Evolutionary conservation across 2,797 vertebrate species (phyloP).

Genomic region (Streptopelia turtur): DNA sequence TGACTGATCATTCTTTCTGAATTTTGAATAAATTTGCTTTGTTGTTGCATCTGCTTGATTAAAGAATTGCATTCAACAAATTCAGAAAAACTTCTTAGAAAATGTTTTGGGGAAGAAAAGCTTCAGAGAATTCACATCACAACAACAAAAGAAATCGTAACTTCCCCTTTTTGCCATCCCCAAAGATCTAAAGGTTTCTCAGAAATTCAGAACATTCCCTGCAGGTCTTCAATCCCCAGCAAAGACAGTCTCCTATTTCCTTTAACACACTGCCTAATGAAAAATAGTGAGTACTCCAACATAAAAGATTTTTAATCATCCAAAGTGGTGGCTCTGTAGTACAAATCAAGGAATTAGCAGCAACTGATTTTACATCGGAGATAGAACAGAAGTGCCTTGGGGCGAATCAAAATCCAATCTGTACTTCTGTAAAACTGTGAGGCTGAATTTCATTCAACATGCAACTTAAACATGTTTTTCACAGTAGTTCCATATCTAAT

Average conservation of each 20-base stretch:
- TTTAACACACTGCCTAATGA: constrained; percentile 31
- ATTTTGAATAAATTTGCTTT: background rate
- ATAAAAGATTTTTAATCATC: constrained; percentile 53
- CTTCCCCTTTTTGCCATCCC: background rate
- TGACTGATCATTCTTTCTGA: background rate
- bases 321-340: constrained; percentile 27
- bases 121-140: background rate
- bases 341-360: constrained; percentile 60
- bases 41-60: background rate
- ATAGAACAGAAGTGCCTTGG: constrained; percentile 30
- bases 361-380: constrained; percentile 24
- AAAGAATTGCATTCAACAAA: background rate
- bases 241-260: background rate
- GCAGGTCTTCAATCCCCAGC: background rate
- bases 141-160: background rate
- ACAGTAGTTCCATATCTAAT: background rate
- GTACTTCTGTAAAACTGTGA: background rate
- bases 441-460: background rate
- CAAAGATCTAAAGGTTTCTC: constrained; percentile 29
- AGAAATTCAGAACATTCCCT: constrained; percentile 11
- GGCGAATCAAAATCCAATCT: constrained; percentile 47
- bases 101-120: background rate
- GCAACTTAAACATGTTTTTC: constrained; percentile 12
- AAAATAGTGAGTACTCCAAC: constrained; percentile 23
- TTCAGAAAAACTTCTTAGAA: background rate